Conservation (phyloP, 30 jellyfish, hydroid and myxozoan species). For the Rhopilema esculentum region DNA sequence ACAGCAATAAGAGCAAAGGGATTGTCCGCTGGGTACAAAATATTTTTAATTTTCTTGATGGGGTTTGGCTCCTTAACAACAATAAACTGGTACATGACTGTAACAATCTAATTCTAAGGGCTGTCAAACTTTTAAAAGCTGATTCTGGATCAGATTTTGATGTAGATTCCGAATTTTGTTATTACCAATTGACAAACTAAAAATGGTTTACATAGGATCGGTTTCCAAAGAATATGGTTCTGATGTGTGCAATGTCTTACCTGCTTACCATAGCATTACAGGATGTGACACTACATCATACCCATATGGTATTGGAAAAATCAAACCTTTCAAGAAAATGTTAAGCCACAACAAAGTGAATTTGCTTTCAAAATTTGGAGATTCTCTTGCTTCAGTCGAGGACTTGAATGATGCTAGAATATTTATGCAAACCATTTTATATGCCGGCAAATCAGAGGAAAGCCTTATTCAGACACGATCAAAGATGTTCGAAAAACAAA, state of each 20-base stretch:
- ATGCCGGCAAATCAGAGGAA: constrained; percentile 1
- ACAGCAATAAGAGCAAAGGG: no score
- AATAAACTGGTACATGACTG: no score
- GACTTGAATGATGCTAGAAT: neutral
- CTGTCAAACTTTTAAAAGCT: no score
- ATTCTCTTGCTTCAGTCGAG: neutral
- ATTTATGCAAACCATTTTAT: neutral
- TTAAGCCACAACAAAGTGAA: neutral
- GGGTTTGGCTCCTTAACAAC: no score
- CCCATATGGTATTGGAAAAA: constrained; percentile 24
- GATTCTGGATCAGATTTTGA: no score
- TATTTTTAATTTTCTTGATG: no score
- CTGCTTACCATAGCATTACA: constrained; percentile 38
- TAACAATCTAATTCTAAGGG: no score
- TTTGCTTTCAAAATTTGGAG: constrained; percentile 2
- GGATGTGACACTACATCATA: constrained; percentile 33
- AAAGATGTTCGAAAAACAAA: neutral
- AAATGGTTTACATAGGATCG: constrained; percentile 16
- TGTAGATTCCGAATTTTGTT: no score
- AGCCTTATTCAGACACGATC: constrained; percentile 15
- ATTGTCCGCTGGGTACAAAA: no score
- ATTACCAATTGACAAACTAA: constrained; percentile 6
- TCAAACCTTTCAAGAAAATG: constrained; percentile 29
- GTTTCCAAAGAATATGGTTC: constrained; percentile 16
- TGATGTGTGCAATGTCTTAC: constrained; percentile 35